Evolutionary conservation across 2,797 vertebrate species (phyloP).

Genomic region (Anas georgica): DNA sequence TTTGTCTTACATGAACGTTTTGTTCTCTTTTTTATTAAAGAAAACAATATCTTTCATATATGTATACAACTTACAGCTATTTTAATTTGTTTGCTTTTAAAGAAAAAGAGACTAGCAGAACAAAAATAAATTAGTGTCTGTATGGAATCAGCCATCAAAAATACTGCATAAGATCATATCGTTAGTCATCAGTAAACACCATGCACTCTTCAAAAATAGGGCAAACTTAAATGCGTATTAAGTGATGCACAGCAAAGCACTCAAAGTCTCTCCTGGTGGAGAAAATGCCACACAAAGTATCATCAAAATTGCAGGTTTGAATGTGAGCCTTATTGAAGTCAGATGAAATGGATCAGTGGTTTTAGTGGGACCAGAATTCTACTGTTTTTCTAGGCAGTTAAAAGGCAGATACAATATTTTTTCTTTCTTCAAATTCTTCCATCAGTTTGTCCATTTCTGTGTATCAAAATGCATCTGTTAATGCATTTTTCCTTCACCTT

Average conservation of each 20-base stretch:
- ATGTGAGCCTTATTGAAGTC: neutral
- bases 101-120: neutral
- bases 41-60: neutral
- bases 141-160: neutral
- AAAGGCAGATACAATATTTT: neutral
- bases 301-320: neutral
- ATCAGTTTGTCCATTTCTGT: neutral
- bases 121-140: neutral
- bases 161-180: neutral
- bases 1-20: neutral
- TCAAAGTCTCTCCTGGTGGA: neutral
- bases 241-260: neutral
- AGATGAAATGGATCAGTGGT: neutral
- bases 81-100: neutral
- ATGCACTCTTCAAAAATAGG: neutral
- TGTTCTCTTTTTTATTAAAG: neutral
- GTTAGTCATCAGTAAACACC: conserved; percentile 25
- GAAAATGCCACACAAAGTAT: neutral
- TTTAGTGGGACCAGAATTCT: neutral
- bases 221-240: neutral
- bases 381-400: neutral
- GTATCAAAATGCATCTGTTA: neutral
- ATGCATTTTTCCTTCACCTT: neutral
- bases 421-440: neutral
- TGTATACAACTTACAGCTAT: neutral